These are phyloP conservation scores for Falco concolor DNA, from an alignment of 2,797 vertebrate species.

Conservation along the genomic window DNA sequence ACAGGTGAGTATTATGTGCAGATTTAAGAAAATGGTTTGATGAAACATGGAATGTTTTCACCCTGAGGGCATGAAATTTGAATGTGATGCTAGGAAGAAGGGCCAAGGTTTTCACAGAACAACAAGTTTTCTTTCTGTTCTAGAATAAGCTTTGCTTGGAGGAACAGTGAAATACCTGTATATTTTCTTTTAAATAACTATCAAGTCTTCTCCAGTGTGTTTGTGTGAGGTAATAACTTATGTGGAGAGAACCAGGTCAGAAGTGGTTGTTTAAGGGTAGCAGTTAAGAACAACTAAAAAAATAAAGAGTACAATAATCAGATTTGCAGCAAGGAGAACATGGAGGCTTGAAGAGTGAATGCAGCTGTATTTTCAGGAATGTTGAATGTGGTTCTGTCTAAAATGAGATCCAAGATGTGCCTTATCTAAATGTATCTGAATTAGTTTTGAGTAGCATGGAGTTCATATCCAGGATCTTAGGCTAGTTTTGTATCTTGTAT, in stretches of 20 bases:
- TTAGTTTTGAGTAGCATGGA: not conserved
- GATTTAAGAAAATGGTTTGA: not conserved
- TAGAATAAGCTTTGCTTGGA: not conserved
- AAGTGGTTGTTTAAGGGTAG: not conserved
- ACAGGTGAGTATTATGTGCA: not conserved
- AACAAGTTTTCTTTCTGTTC: slow-evolving; percentile 13
- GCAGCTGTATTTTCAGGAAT: not conserved
- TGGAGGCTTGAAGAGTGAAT: not conserved
- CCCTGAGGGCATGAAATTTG: slow-evolving; percentile 2
- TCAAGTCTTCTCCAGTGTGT: not conserved
- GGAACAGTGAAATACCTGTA: not conserved
- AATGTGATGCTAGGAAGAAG: not conserved
- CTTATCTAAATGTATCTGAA: not conserved
- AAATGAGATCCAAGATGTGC: not conserved
- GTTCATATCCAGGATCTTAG: not conserved
- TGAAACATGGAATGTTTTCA: not conserved
- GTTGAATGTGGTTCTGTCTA: not conserved
- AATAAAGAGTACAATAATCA: not conserved
- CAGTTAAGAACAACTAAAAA: not conserved
- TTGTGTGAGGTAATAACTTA: not conserved
- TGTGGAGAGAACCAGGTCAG: not conserved
- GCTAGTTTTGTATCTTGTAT: not conserved
- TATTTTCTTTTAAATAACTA: not conserved
- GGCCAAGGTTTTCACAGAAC: not conserved
- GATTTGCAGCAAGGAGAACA: not conserved